phyloP scores from a whole-genome alignment of 2,797 vertebrate species.

The Sphaeramia orbicularis region DNA sequence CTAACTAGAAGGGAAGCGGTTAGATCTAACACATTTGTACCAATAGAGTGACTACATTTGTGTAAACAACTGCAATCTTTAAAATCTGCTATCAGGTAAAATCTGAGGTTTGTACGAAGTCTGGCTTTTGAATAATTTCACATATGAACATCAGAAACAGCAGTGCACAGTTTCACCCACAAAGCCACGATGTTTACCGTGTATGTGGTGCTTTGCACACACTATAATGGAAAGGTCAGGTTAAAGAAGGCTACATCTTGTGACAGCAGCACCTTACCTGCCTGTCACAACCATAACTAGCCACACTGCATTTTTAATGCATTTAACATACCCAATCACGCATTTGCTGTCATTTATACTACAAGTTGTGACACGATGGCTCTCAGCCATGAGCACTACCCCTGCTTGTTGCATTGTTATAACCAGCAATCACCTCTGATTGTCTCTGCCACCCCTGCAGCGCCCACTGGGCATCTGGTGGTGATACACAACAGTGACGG shows the following conservation, averaged over 20 bases:
- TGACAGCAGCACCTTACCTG: slow-evolving; percentile 30
- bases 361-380: slow-evolving; percentile 58
- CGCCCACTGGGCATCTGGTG: slow-evolving; percentile 51
- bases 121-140: slow-evolving; percentile 5
- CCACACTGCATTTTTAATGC: background rate
- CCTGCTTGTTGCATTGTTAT: slow-evolving; percentile 42
- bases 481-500: slow-evolving; percentile 52
- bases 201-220: slow-evolving; percentile 22
- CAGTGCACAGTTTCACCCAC: slow-evolving; percentile 30
- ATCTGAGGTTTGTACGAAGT: slow-evolving; percentile 33
- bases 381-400: slow-evolving; percentile 38
- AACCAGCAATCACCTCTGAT: slow-evolving; percentile 47
- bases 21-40: background rate
- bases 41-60: background rate
- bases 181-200: slow-evolving; percentile 28
- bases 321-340: background rate
- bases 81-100: slow-evolving; percentile 26
- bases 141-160: slow-evolving; percentile 4
- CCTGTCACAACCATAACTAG: slow-evolving; percentile 2
- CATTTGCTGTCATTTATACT: slow-evolving; percentile 8
- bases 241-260: slow-evolving; percentile 6
- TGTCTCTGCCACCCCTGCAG: slow-evolving; percentile 49
- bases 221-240: slow-evolving; percentile 34
- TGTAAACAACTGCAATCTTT: background rate
- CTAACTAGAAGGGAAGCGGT: background rate